phyloP scores from a whole-genome alignment of 2,113 vertebrate genomes.

The Centropristis striata region DNA sequence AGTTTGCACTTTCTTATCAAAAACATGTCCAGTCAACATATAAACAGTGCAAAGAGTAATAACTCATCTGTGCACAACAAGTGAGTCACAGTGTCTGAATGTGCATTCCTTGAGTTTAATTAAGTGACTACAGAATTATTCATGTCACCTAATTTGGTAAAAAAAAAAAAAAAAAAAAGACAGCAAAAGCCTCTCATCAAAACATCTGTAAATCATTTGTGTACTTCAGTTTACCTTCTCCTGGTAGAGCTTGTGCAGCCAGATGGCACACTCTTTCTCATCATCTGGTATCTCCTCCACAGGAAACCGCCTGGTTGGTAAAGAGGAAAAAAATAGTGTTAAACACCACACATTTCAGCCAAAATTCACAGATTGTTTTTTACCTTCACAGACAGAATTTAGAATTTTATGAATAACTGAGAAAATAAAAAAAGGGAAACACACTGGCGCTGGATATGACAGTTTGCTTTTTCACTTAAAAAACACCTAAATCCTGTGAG shows the following conservation, averaged over 20 bases:
- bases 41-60: background rate
- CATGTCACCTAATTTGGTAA: background rate
- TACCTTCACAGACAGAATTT: background rate
- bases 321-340: background rate
- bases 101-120: background rate
- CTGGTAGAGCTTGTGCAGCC: slow-evolving; percentile 98
- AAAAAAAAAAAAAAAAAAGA: background rate
- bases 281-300: slow-evolving; percentile 94
- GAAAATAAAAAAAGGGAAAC: background rate
- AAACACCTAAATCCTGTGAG: background rate
- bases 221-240: slow-evolving; percentile 89
- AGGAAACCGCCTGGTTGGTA: slow-evolving; percentile 89
- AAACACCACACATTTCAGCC: background rate
- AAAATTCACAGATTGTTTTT: background rate
- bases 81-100: background rate
- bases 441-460: background rate
- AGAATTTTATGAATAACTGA: background rate
- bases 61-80: background rate
- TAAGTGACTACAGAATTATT: background rate
- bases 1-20: background rate
- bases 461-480: background rate
- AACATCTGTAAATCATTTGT: background rate
- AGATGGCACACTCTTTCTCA: slow-evolving; percentile 93
- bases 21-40: background rate
- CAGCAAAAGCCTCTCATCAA: background rate